Percentiles rank a stretch among this genome's conserved stretches.
Conservation (phyloP, 1,140 invertebrate species). For the Archegozetes longisetosus region DNA sequence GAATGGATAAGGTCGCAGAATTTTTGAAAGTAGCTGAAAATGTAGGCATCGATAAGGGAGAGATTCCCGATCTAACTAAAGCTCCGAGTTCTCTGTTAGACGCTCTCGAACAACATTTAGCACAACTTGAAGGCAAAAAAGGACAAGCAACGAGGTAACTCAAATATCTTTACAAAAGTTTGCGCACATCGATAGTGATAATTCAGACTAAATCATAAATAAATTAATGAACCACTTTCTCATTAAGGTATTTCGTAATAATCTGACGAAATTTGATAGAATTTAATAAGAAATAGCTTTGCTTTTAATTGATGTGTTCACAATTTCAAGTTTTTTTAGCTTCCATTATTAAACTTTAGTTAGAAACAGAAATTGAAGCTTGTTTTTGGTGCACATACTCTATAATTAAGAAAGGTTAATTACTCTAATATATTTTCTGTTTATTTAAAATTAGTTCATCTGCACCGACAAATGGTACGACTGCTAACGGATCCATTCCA, state of each 20-base stretch:
- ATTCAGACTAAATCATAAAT: background rate
- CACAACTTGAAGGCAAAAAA: constrained; percentile 80
- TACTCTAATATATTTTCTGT: too few species aligned
- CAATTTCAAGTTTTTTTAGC: too few species aligned
- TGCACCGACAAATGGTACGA: background rate
- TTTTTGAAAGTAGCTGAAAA: constrained; percentile 96
- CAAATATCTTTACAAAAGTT: too few species aligned
- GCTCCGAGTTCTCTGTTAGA: constrained; percentile 95
- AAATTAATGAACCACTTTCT: too few species aligned
- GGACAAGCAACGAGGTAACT: constrained; percentile 29
- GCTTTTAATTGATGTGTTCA: too few species aligned
- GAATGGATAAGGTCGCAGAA: constrained; percentile 96
- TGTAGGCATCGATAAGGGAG: constrained; percentile 96
- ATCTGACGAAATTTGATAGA: too few species aligned
- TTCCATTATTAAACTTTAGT: too few species aligned
- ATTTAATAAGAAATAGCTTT: too few species aligned
- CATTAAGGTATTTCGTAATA: too few species aligned
- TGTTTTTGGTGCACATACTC: too few species aligned
- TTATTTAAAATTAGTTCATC: background rate
- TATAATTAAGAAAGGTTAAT: too few species aligned
- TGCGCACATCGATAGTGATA: background rate
- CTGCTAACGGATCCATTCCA: background rate
- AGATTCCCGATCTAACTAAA: constrained; percentile 96
- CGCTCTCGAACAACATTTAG: constrained; percentile 89
- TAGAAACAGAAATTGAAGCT: too few species aligned